phyloP scores from a whole-genome alignment of 2,797 vertebrate species.

The Myotis planiceps region DNA sequence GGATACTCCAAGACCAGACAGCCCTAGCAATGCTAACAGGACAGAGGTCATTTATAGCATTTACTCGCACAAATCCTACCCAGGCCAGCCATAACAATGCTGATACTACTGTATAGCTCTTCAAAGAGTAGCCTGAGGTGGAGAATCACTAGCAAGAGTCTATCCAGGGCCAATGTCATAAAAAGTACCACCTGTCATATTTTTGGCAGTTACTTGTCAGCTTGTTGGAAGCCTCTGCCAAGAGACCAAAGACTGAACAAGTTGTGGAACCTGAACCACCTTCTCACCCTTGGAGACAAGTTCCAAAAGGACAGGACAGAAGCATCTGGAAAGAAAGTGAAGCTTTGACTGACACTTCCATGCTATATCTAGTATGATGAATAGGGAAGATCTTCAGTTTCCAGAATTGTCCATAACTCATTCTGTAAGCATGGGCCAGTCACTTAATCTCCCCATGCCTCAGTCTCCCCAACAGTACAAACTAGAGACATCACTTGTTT shows the following conservation, averaged over 20 bases:
- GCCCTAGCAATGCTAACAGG: not conserved
- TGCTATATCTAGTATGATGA: not conserved
- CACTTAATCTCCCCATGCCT: not conserved
- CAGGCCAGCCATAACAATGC: not conserved
- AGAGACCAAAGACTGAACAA: constrained; percentile 68
- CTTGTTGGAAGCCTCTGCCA: constrained; percentile 66
- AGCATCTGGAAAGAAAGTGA: not conserved
- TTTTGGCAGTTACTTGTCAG: constrained; percentile 14
- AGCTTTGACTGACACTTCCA: not conserved
- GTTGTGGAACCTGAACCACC: constrained; percentile 58
- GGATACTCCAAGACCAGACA: not conserved
- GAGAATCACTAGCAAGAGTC: not conserved
- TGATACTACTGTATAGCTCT: not conserved
- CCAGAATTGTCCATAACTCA: not conserved
- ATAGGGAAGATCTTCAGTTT: not conserved
- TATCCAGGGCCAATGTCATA: not conserved
- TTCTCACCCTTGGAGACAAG: constrained; percentile 42
- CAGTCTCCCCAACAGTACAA: constrained; percentile 14
- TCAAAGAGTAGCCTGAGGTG: not conserved
- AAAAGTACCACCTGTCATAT: not conserved
- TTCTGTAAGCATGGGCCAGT: not conserved
- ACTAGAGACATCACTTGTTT: constrained; percentile 3
- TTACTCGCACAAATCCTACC: not conserved
- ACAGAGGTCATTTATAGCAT: not conserved
- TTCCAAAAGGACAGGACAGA: not conserved